phyloP scores from a whole-genome alignment of 1,140 invertebrate genomes.

The Cecropterus lyciades region DNA sequence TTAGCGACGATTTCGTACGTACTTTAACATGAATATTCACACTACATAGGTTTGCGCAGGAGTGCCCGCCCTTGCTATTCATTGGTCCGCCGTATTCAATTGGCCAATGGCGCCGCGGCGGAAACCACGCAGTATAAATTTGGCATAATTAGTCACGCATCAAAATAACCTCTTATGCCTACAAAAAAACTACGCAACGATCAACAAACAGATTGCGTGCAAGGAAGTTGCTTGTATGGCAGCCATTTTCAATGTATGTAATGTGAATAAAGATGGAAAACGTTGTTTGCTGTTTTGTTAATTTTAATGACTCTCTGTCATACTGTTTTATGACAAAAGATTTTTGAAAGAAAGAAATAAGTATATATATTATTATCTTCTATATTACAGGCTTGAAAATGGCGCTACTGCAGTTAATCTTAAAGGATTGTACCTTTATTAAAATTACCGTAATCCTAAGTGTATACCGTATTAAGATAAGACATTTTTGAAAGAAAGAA shows the following conservation, averaged over 20 bases:
- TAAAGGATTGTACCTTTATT: no score
- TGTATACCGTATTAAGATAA: no score
- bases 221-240: conserved; percentile 35
- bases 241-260: background rate
- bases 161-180: conserved; percentile 39
- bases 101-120: conserved; percentile 59
- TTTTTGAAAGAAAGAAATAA: no score
- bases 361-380: no score
- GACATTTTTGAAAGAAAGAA: no score
- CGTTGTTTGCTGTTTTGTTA: no score
- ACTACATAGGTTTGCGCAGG: conserved; percentile 66
- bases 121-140: conserved; percentile 68
- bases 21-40: conserved; percentile 58
- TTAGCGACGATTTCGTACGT: conserved; percentile 8
- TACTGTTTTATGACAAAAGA: no score
- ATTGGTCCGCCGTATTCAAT: conserved; percentile 69
- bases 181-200: conserved; percentile 26
- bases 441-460: no score
- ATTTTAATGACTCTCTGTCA: no score
- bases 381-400: no score
- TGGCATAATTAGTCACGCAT: conserved; percentile 82
- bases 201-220: conserved; percentile 30
- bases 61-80: conserved; percentile 65
- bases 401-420: no score
- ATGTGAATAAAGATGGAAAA: no score